These are phyloP conservation scores for Drosophila orena DNA, from an alignment of 1,140 invertebrate genomes.

Conservation along the genomic window DNA sequence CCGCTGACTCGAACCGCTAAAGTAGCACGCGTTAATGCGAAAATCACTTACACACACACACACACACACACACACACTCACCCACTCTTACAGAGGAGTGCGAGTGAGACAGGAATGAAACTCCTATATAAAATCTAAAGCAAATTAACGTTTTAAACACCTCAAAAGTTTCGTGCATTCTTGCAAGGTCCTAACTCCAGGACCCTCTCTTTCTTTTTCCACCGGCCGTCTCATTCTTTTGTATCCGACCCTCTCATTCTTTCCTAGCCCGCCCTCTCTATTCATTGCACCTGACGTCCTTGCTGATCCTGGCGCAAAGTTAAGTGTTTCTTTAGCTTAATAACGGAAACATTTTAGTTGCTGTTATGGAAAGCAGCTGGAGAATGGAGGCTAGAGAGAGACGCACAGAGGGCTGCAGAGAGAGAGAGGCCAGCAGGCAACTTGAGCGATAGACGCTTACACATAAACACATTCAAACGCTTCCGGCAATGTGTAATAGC, in stretches of 20 bases:
- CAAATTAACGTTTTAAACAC: slow-evolving; percentile 68
- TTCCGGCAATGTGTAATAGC: slow-evolving; percentile 75
- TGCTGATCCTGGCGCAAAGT: slow-evolving; percentile 70
- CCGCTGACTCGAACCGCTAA: slow-evolving; percentile 36
- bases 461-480: slow-evolving; percentile 80
- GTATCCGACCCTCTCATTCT: not conserved
- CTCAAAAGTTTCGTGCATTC: slow-evolving; percentile 36
- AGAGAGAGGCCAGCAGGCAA: slow-evolving; percentile 3
- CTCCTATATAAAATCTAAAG: slow-evolving; percentile 42
- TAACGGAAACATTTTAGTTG: slow-evolving; percentile 82
- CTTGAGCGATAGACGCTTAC: slow-evolving; percentile 64
- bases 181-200: slow-evolving; percentile 5
- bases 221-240: not conserved
- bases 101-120: not conserved
- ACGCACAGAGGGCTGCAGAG: not conserved
- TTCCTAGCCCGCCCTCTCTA: slow-evolving; percentile 4
- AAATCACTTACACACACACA: slow-evolving; percentile 45
- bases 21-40: slow-evolving; percentile 65
- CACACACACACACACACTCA: not conserved
- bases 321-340: slow-evolving; percentile 84
- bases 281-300: slow-evolving; percentile 49
- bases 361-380: slow-evolving; percentile 22
- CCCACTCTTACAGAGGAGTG: not conserved
- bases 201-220: not conserved
- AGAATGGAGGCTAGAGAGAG: not conserved